Conservation (phyloP, 2,113 vertebrate genomes). For the Sceloporus tristichus region DNA sequence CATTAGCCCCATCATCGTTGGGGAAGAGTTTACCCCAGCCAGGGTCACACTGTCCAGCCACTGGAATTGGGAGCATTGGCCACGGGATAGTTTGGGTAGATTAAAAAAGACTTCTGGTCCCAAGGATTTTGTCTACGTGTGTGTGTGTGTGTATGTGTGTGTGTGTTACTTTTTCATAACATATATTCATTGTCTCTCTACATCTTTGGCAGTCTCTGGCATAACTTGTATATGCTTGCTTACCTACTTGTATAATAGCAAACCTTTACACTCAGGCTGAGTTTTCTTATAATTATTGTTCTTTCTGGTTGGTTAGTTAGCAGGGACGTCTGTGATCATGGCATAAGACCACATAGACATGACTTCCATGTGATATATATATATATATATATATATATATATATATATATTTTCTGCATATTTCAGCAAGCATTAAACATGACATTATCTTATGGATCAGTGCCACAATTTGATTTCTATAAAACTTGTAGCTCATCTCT, state of each 20-base stretch:
- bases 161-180: background rate
- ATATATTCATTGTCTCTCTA: background rate
- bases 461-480: background rate
- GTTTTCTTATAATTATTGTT: conserved; percentile 33
- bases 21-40: too few relatives aligned
- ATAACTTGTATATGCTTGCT: too few relatives aligned
- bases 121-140: too few relatives aligned
- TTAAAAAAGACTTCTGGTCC: too few relatives aligned
- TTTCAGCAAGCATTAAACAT: background rate
- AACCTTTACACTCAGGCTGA: conserved; percentile 22
- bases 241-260: background rate
- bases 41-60: too few relatives aligned
- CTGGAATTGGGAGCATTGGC: too few relatives aligned
- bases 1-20: too few relatives aligned
- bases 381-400: background rate
- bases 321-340: conserved; percentile 29
- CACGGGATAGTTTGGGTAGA: too few relatives aligned
- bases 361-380: too few relatives aligned
- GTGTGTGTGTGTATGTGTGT: background rate
- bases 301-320: conserved; percentile 38
- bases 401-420: background rate
- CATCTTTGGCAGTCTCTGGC: background rate
- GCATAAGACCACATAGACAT: conserved; percentile 18
- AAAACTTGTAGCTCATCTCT: conserved; percentile 4
- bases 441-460: background rate